A percentile compares a stretch with the other conserved stretches of the same genome.
phyloP scores from a whole-genome alignment of 1,140 invertebrate species.

The Oreohelix idahoensis region DNA sequence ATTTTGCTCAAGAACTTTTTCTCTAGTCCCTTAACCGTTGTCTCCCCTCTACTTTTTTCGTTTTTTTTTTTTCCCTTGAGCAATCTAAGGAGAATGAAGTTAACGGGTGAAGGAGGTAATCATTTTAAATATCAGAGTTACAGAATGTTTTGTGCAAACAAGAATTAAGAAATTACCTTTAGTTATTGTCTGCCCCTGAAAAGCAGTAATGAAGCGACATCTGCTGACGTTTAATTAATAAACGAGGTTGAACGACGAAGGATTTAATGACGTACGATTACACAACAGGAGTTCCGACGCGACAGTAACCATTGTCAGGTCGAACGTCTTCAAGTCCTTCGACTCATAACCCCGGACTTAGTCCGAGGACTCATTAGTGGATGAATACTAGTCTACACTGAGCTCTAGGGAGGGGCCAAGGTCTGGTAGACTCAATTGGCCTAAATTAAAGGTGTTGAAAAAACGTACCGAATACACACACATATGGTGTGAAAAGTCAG shows the following conservation, averaged over 20 bases:
- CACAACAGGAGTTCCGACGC: neutral
- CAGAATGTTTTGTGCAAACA: slow-evolving; percentile 4
- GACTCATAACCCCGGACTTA: neutral
- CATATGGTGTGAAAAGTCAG: neutral
- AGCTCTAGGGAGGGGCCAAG: neutral
- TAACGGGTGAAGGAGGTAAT: neutral
- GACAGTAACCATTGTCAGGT: neutral
- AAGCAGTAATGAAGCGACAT: neutral
- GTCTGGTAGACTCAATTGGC: neutral
- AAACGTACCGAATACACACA: neutral
- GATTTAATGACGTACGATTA: slow-evolving; percentile 1
- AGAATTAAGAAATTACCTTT: slow-evolving; percentile 15
- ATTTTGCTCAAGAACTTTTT: neutral
- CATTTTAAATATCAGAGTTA: slow-evolving; percentile 5
- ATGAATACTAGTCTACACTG: too few species aligned
- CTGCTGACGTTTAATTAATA: slow-evolving; percentile 1
- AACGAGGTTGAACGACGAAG: neutral
- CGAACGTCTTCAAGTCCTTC: neutral
- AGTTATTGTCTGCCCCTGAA: neutral
- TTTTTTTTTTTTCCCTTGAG: neutral
- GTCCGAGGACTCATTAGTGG: neutral
- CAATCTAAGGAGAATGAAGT: neutral
- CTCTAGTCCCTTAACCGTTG: neutral
- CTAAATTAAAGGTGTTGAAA: neutral
- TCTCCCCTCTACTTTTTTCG: neutral